Percentiles rank a stretch among this genome's conserved stretches.
phyloP scores from a whole-genome alignment of 2,888 invertebrate genomes.

The Smittia sp. region DNA sequence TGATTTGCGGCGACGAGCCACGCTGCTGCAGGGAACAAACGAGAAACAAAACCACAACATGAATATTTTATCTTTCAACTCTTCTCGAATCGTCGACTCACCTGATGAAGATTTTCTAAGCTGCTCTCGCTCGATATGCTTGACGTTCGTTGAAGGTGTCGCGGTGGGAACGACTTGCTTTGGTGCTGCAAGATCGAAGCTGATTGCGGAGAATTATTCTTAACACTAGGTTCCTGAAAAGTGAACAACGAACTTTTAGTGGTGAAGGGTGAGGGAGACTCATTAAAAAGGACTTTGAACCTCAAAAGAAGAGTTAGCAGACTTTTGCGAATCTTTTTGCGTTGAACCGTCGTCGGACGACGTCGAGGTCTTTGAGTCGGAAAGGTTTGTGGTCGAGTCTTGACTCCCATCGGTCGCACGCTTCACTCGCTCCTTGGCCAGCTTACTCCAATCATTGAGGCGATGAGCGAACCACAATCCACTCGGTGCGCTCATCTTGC shows the following conservation, averaged over 20 bases:
- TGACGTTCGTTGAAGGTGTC: constrained; percentile 68
- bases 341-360: constrained; percentile 43
- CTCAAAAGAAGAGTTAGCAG: constrained; percentile 35
- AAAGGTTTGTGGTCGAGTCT: neutral
- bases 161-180: constrained; percentile 64
- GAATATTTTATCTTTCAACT: neutral
- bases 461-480: constrained; percentile 75
- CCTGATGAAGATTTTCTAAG: constrained; percentile 67
- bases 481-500: constrained; percentile 65
- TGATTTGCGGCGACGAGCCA: constrained; percentile 79
- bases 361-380: constrained; percentile 26
- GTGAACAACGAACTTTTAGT: neutral
- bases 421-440: constrained; percentile 64
- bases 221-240: constrained; percentile 63
- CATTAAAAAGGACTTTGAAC: constrained; percentile 15
- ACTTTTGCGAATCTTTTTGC: constrained; percentile 25
- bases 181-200: constrained; percentile 65
- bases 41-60: neutral
- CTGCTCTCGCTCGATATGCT: constrained; percentile 82
- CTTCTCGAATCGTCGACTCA: neutral
- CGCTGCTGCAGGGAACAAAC: constrained; percentile 60
- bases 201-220: constrained; percentile 53
- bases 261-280: neutral
- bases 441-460: constrained; percentile 72
- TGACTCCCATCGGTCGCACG: constrained; percentile 52